These are phyloP conservation scores for Carpatolechia fugitivella DNA, from an alignment of 2,888 invertebrate genomes.

Conservation along the genomic window DNA sequence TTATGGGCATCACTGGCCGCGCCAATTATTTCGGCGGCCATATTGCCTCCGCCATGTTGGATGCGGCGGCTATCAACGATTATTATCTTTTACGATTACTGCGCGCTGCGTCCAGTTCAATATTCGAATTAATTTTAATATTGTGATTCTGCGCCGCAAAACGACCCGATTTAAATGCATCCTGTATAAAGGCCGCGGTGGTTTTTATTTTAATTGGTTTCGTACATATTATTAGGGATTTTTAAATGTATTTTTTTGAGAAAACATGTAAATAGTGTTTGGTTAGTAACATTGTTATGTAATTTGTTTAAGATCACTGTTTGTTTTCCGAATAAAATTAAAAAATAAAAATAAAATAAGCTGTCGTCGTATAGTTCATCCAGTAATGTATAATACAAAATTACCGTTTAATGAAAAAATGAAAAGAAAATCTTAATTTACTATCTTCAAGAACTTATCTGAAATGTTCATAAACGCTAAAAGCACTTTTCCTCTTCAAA, in stretches of 20 bases:
- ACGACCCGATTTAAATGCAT: conserved; percentile 37
- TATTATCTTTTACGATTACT: conserved; percentile 51
- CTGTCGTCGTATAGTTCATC: no score
- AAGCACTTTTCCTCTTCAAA: no score
- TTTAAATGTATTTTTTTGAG: neutral
- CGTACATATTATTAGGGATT: neutral
- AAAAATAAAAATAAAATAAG: no score
- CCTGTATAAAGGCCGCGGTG: conserved; percentile 7
- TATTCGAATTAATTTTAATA: conserved; percentile 43
- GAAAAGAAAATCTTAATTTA: no score
- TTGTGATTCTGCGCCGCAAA: conserved; percentile 29
- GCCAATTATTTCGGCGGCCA: conserved; percentile 40
- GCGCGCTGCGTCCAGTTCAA: conserved; percentile 19
- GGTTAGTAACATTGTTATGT: no score
- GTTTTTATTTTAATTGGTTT: neutral
- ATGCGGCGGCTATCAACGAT: conserved; percentile 36
- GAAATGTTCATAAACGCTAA: no score
- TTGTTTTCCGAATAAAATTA: no score
- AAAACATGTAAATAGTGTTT: no score
- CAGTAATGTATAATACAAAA: no score
- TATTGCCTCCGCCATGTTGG: conserved; percentile 25
- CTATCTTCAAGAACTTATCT: no score
- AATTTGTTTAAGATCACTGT: no score
- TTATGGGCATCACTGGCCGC: conserved; percentile 22
- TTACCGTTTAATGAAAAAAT: no score